Conservation (phyloP, 2,888 invertebrate genomes). For the Mycalesis mineus region DNA sequence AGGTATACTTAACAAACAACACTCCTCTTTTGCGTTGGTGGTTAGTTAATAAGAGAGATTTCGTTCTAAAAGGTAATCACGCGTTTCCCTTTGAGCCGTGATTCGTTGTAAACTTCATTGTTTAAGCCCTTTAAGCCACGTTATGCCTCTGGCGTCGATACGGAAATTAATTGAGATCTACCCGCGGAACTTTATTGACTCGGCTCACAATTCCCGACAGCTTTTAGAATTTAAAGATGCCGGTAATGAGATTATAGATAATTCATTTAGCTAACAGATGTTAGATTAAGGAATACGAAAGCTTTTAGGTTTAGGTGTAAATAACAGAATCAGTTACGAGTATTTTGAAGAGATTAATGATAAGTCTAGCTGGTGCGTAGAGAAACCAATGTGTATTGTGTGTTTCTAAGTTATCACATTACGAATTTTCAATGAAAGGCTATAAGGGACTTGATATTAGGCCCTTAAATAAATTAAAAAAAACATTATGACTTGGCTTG, state of each 20-base stretch:
- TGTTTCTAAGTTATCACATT: too few relatives aligned
- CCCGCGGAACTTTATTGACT: conserved; percentile 40
- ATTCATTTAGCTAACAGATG: conserved; percentile 1
- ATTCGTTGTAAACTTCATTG: conserved; percentile 43
- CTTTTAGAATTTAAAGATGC: conserved; percentile 15
- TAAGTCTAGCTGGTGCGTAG: too few relatives aligned
- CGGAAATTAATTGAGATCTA: conserved; percentile 55
- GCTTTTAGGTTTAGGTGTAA: too few relatives aligned
- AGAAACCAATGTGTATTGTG: too few relatives aligned
- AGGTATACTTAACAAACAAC: background rate
- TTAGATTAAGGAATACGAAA: too few relatives aligned
- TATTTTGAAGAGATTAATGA: too few relatives aligned
- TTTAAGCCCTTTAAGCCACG: conserved; percentile 37
- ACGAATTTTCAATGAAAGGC: too few relatives aligned
- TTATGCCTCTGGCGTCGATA: conserved; percentile 51
- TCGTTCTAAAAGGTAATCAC: conserved; percentile 13
- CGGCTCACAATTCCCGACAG: conserved; percentile 18
- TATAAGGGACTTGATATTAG: too few relatives aligned
- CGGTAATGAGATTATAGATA: conserved; percentile 3
- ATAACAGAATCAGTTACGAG: too few relatives aligned
- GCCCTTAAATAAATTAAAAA: too few relatives aligned
- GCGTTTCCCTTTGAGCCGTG: conserved; percentile 27
- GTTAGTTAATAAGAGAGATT: background rate
- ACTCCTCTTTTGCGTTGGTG: too few relatives aligned
- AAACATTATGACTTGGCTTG: too few relatives aligned